A percentile compares a stretch with the other conserved stretches of the same genome.
These are phyloP conservation scores for Oreotrochilus melanogaster DNA, from an alignment of 2,113 vertebrate species.

Conservation along the genomic window DNA sequence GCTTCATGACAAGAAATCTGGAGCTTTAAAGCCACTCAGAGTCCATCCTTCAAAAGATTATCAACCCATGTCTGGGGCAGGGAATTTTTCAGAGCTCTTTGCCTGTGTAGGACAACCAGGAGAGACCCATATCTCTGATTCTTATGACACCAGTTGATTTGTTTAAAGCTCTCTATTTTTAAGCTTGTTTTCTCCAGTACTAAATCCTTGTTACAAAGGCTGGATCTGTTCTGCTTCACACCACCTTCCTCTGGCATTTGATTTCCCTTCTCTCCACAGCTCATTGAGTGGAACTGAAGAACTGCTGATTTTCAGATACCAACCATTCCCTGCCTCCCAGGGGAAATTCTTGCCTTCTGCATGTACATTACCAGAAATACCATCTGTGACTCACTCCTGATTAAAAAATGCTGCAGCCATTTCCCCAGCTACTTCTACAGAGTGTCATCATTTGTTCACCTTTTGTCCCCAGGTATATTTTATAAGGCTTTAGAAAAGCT, in stretches of 20 bases:
- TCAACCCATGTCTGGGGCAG: not conserved
- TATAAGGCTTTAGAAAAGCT: not conserved
- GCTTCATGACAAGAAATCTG: rapidly evolving
- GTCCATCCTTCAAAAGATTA: not conserved
- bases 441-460: not conserved
- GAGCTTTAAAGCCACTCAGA: not conserved
- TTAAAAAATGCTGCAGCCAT: constrained; percentile 8
- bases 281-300: not conserved
- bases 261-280: not conserved
- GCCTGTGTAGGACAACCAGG: not conserved
- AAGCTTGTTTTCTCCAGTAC: not conserved
- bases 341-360: constrained; percentile 15
- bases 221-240: not conserved
- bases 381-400: not conserved
- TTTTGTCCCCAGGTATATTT: not conserved
- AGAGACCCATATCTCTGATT: not conserved
- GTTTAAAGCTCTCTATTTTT: not conserved
- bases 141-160: not conserved
- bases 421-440: not conserved
- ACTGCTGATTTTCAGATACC: not conserved
- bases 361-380: not conserved
- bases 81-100: not conserved
- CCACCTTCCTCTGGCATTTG: not conserved
- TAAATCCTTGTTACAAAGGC: not conserved
- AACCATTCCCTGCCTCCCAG: not conserved